Evolutionary conservation across 2,797 vertebrate species (phyloP), one percentile per base, ranked within the genome.

Genomic region (Myotis pilosus): DNA sequence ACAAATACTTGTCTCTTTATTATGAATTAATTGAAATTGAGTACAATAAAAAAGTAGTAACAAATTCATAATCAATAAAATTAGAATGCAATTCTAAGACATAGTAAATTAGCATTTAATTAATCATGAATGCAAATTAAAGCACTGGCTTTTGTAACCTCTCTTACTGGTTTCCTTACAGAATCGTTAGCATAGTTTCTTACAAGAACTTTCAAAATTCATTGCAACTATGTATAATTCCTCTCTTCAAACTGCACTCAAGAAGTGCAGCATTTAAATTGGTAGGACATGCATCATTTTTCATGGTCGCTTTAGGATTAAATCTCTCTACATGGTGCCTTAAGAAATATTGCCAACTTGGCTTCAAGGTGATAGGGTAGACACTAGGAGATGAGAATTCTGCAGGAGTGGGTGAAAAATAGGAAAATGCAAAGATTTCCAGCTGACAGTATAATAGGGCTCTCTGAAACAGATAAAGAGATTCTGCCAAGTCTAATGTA

Each of bases 191-290:
- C 28, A 64, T 57, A 89, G 19, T 33, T 78, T 97, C 87, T 95
- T 82, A 81, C 2, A 88, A 87, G n/a, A 81, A 96, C 53, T 13
- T 92, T 53, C 25, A 95, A 78, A 97, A 76, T 88, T 98, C 85
- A 93, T 85, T 96, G 69, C n/a, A 96, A 86, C 64, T 47, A 23
- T 41, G 57, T 92, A 90, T 96, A 97, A 97, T 97, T 96, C 97
- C 88, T 85, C 17, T 80, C 64, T 97, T 95, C 93, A 94, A 90
- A 92, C 16, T 96, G 17, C 28, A 92, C n/a, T 95, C 92, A 69
- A 2, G 78, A 96, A 95, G 75, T 69, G 9, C 28, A 96, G 64
- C 81, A 96, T 97, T 97, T 84, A 88, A 4, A 0, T 89, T 97
- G 87, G 75, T 71, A 93, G 53, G 36, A 81, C 68, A 97, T 89